Conservation (phyloP, 1,140 invertebrate genomes). For the Tetranychus urticae region DNA sequence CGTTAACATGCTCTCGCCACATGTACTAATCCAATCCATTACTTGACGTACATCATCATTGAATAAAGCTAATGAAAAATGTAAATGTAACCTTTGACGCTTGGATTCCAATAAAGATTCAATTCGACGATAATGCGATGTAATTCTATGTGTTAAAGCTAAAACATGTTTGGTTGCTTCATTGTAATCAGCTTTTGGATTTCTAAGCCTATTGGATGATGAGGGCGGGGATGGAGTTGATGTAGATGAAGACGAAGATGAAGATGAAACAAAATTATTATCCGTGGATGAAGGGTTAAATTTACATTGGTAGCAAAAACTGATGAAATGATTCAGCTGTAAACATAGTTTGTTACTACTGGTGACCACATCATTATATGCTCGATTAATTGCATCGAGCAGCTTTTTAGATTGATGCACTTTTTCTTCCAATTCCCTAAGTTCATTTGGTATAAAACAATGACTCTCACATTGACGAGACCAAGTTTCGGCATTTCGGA, state of each 20-base stretch:
- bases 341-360: constrained; percentile 88
- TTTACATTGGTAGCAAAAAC: constrained; percentile 62
- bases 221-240: neutral
- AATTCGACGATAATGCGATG: constrained; percentile 69
- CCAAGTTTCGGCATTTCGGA: constrained; percentile 30
- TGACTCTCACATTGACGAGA: constrained; percentile 51
- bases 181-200: constrained; percentile 54
- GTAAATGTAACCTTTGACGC: constrained; percentile 76
- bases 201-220: constrained; percentile 6
- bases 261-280: neutral
- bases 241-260: neutral
- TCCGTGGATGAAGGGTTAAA: neutral
- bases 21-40: constrained; percentile 87
- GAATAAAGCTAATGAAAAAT: constrained; percentile 42
- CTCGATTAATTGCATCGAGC: constrained; percentile 87
- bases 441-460: constrained; percentile 45
- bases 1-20: constrained; percentile 91
- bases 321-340: constrained; percentile 78
- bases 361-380: constrained; percentile 88
- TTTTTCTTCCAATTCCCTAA: constrained; percentile 61
- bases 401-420: constrained; percentile 77
- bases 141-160: constrained; percentile 59
- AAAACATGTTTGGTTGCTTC: constrained; percentile 38
- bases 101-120: constrained; percentile 83
- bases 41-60: constrained; percentile 23